Base-by-base conservation (phyloP, 2,888 invertebrate genomes). In the Limnephilus auricula region DNA sequence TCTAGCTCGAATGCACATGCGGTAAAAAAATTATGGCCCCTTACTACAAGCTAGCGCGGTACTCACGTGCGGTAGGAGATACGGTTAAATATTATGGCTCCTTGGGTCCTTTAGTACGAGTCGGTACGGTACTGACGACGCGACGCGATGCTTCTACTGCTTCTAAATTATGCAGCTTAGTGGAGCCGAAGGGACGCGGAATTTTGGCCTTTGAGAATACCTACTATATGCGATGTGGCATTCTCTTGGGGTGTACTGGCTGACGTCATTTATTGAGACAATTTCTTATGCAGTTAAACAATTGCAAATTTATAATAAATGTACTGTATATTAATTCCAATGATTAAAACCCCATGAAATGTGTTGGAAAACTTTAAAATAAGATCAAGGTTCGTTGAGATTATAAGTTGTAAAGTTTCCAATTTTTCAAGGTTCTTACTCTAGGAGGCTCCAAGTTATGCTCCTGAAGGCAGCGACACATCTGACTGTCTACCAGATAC, bases 121-220 rank as follows among this genome's bases (percentile, higher is more conserved):
- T n/a, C 65, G 9, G 65, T 65, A 9, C 65, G 25, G 65, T 65
- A 65, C 65, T 65, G 65, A 25, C 65, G 65, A 65, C 9, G 45
- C 45, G 45, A 45, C 25, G 25, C 45, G 45, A 45, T 9, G 25
- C 25, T n/a, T 65, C 65, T n/a, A 65, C 65, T 65, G 65, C 40
- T 45, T 65, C 82, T 89, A 89, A 89, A 89, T 89, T 89, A 89
- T 89, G 89, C 89, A 89, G 89, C 34, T 83, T 80, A 65, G 32
- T 50, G 82, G 50, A 89, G 89, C 89, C 65, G 83, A 89, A 65
- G 83, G 83, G 80, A 65, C 89, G 45, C 37, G 10, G 40, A 79
- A 40, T 37, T 89, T 79, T 79, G 82, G 89, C 82, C 82, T 89
- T 89, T 89, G 89, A 83, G 89, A 89, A 82, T 82, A 89, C 89